Evolutionary conservation across 2,797 vertebrate genomes (phyloP).

Genomic region (Argentina silus): DNA sequence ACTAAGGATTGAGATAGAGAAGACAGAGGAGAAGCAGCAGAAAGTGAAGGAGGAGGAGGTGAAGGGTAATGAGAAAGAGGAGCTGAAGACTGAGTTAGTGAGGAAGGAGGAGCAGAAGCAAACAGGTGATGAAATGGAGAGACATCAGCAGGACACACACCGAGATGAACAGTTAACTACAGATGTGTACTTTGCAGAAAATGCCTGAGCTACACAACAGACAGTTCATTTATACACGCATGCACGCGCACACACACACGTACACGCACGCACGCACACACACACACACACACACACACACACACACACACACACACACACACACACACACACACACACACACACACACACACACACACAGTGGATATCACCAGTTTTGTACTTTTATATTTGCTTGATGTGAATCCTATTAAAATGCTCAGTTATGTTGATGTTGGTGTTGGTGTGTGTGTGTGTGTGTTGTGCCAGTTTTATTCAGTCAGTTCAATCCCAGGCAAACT

Average conservation of each 20-base stretch:
- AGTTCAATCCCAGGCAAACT: too few relatives aligned
- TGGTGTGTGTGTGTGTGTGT: too few relatives aligned
- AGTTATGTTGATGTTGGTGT: background rate
- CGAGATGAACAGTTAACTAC: too few relatives aligned
- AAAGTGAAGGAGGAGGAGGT: background rate
- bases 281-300: background rate
- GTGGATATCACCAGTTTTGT: background rate
- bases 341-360: background rate
- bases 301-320: background rate
- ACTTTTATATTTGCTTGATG: background rate
- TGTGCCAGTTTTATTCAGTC: too few relatives aligned
- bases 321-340: background rate
- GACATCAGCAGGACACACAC: background rate
- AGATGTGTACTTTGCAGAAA: background rate
- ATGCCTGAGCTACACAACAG: background rate
- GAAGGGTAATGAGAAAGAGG: too few relatives aligned
- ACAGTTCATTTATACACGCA: background rate
- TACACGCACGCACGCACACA: background rate
- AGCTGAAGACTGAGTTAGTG: too few relatives aligned
- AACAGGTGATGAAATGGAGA: background rate
- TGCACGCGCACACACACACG: background rate
- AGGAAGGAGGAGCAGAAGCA: too few relatives aligned
- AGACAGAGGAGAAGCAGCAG: background rate
- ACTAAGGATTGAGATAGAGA: background rate
- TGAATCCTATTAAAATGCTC: background rate